Base-by-base conservation (phyloP, 92 coral and sea anemone genomes). In the Zoanthus gigantus region DNA sequence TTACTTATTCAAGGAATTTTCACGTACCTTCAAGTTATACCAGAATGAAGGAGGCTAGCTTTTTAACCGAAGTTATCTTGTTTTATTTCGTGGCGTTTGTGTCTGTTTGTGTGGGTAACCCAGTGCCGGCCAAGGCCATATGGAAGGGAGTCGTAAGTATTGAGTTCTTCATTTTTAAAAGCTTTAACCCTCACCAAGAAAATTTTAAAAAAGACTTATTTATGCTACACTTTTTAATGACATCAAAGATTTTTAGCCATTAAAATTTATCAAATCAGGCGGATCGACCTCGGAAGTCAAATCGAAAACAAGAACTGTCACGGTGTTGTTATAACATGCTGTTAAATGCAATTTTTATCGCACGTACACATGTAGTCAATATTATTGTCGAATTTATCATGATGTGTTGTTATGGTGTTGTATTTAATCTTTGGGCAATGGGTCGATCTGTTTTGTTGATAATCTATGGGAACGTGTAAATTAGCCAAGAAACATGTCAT, bases 131-230 rank as follows among this genome's bases (percentile, higher is more conserved):
- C 28, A 81, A 81, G 47, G 73, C 85, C 66, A 73, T 66, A 54
- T 45, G 44, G 74, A 47, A 66, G 13, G 85, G 85, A 63, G 46
- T 81, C 65, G 85, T 81, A 81, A 81, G 85, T 81, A 67, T 23
- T 30, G 17, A 23, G n/a, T 10, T n/a, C 9, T 65, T 46, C 31
- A 28, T 45, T 65, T 11, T 4, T 76, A 8, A n/a, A 6, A 6
- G 13, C 15, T 12, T 3, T 31, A 69, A 11, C 6, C 30, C 30
- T 67, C 1, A 14, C n/a, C 46, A 69, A 29, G 31, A 13, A 69
- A 12, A 9, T 4, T 0, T 11, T 15, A 1, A 69, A 34, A 30
- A 30, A 7, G 23, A 23, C 23, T 23, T 23, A 7, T 6, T 23
- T 13, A 9, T 30, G 72, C 46, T 13, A 31, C 31, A 44, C 74